Evolutionary conservation across 2,113 vertebrate species (phyloP), one percentile per base, ranked within the genome.

Genomic region (Actenoides hombroni): DNA sequence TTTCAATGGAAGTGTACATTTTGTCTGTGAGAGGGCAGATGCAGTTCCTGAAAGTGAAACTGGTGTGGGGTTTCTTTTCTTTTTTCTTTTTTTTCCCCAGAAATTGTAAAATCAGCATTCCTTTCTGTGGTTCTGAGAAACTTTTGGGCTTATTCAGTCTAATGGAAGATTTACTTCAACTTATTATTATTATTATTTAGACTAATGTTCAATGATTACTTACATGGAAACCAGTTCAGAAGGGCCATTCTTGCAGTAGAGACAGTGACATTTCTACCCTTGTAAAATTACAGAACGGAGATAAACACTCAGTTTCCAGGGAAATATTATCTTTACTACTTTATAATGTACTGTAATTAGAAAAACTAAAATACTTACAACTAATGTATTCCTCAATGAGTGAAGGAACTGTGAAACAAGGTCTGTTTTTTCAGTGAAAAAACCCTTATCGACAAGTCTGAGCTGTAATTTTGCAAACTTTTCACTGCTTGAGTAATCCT

Each of bases 301-400:
- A 91, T 92, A 93, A 93, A 91, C 60, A 71, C 17, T 35, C 42
- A 21, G 60, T 93, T 95, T 76, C 88, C 76, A 71, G 85, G 73
- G 92, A 94, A 95, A 82, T 90, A 83, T 40, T 95, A 77, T 96
- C 76, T 95, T 95, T 86, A 81, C 39, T 81, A 53, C 90, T 95
- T 67, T 86, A 57, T 88, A 93, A 64, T 68, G 57, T 70, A 37
- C 60, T 70, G 16, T 67, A 93, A 81, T 92, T 95, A 96, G 48
- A 86, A 94, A 88, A 77, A 28, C 42, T 60, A 56, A 81, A 90
- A 88, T 64, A 63, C 64, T 86, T 93, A n/a, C 64, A 90, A 42
- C 33, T 56, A 54, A 53, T 24, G 23, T 83, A 59, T 83, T 95
- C 26, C 69, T 93, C 42, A 81, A 44, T 81, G 76, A 92, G 88